phyloP scores from a whole-genome alignment of 2,113 vertebrate genomes.

The Dipodomys merriami region DNA sequence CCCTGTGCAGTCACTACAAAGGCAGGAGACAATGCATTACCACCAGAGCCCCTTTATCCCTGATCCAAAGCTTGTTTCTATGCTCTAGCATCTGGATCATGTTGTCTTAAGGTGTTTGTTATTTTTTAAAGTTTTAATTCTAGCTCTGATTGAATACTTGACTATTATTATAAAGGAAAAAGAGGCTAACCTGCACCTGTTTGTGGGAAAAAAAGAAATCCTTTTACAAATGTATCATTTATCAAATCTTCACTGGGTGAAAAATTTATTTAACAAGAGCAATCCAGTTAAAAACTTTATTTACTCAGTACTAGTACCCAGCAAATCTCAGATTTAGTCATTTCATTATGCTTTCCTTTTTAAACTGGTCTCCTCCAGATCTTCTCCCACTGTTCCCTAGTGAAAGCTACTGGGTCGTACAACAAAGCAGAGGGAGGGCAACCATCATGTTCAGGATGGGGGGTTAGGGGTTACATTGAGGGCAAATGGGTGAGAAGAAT shows the following conservation, averaged over 20 bases:
- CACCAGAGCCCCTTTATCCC: not conserved
- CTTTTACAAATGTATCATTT: constrained; percentile 15
- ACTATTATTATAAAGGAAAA: not conserved
- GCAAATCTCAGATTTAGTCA: too few relatives aligned
- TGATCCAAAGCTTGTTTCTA: not conserved
- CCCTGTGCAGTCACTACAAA: not conserved
- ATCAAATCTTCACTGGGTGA: not conserved
- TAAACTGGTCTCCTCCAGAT: not conserved
- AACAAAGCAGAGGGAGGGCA: not conserved
- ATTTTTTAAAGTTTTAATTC: not conserved
- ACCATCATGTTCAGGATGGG: not conserved
- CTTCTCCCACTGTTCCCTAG: not conserved
- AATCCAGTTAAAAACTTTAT: too few relatives aligned
- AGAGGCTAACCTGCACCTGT: not conserved
- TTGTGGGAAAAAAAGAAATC: not conserved
- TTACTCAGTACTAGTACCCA: not conserved
- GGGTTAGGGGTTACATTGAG: not conserved
- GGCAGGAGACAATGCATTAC: not conserved
- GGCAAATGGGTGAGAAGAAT: not conserved
- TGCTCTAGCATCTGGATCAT: not conserved
- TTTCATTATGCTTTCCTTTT: not conserved
- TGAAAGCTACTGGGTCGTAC: not conserved
- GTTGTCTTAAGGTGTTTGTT: not conserved
- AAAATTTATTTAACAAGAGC: too few relatives aligned
- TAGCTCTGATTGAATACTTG: not conserved